A percentile compares a stretch with the other conserved stretches of the same genome.
Conservation (phyloP, 2,888 invertebrate genomes). For the Ectemnius continuus region DNA sequence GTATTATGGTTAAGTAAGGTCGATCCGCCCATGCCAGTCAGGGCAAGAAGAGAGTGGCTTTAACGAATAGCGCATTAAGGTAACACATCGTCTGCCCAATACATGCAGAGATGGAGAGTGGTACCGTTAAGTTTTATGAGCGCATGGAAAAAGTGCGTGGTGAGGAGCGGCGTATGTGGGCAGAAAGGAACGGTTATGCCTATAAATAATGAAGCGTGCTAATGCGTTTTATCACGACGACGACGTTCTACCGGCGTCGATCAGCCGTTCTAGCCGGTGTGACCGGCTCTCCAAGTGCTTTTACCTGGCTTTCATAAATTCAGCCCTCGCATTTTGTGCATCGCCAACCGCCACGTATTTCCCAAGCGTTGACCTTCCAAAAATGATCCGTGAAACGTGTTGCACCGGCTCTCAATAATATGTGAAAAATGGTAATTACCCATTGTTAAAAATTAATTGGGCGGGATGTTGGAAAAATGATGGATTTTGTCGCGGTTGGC, state of each 20-base stretch:
- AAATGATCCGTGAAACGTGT: conserved; percentile 69
- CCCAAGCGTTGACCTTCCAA: conserved; percentile 33
- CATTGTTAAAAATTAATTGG: too few species aligned
- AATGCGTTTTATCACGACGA: conserved; percentile 70
- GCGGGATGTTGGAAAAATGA: too few species aligned
- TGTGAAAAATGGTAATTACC: too few species aligned
- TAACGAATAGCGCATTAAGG: conserved; percentile 52
- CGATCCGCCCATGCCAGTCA: conserved; percentile 18
- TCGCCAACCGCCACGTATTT: conserved; percentile 19
- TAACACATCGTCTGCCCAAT: conserved; percentile 38
- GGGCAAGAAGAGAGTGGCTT: not conserved
- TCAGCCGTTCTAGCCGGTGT: conserved; percentile 12
- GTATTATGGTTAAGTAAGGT: conserved; percentile 50
- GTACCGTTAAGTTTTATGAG: conserved; percentile 57
- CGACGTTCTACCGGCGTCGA: conserved; percentile 24
- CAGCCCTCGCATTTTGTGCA: conserved; percentile 50
- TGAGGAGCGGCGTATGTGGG: conserved; percentile 3
- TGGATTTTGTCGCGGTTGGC: too few species aligned
- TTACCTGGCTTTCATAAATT: conserved; percentile 66
- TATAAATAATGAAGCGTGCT: conserved; percentile 69
- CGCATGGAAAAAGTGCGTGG: conserved; percentile 65
- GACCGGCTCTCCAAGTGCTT: conserved; percentile 39
- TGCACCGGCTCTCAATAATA: conserved; percentile 14
- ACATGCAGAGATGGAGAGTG: conserved; percentile 34
- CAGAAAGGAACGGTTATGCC: conserved; percentile 63